phyloP scores from a whole-genome alignment of 1,140 invertebrate genomes.

The Monomorium pharaonis region DNA sequence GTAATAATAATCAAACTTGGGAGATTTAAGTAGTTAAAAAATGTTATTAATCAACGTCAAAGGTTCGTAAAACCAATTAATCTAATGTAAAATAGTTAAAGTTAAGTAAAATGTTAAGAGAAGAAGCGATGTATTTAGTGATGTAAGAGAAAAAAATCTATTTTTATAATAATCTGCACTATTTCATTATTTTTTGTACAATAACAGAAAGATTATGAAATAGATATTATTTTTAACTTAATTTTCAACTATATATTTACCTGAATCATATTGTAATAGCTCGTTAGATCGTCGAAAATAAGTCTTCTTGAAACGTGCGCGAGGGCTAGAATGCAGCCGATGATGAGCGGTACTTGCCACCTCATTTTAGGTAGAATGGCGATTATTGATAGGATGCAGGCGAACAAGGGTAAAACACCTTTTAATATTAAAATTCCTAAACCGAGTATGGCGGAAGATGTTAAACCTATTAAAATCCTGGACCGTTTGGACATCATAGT shows the following conservation, averaged over 20 bases:
- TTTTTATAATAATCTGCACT: no score
- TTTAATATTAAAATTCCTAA: constrained; percentile 75
- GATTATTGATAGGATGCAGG: constrained; percentile 76
- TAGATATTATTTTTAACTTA: background rate
- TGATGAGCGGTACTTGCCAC: constrained; percentile 71
- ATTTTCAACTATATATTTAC: constrained; percentile 64
- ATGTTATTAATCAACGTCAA: no score
- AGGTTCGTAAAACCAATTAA: no score
- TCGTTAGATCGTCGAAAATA: constrained; percentile 59
- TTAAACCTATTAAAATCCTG: constrained; percentile 77
- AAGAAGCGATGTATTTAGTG: no score
- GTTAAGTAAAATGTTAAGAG: no score
- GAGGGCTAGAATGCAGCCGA: constrained; percentile 72
- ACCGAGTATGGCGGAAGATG: constrained; percentile 77
- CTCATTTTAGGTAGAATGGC: constrained; percentile 78
- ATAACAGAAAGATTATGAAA: background rate
- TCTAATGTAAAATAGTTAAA: no score
- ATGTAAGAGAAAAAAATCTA: no score
- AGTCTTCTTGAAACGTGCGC: constrained; percentile 72
- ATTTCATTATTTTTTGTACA: background rate
- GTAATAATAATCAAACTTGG: no score
- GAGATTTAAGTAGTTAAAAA: no score
- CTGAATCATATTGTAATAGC: constrained; percentile 70
- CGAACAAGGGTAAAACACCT: constrained; percentile 76
- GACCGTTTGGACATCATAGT: constrained; percentile 72